These are phyloP conservation scores for Ormyrus rosae DNA, from an alignment of 2,888 invertebrate genomes.

Conservation along the genomic window DNA sequence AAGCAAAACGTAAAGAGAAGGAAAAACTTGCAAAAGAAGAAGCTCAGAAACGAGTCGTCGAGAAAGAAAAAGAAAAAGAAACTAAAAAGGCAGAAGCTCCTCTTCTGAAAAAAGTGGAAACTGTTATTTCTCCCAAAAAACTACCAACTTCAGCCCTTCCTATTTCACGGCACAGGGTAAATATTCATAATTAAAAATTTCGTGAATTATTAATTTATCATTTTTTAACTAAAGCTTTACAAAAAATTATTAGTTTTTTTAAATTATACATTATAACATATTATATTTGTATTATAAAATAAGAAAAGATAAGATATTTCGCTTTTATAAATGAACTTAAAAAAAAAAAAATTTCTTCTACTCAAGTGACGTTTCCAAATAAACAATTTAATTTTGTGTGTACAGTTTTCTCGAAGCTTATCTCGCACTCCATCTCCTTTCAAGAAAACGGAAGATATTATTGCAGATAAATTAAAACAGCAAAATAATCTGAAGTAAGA, in stretches of 20 bases:
- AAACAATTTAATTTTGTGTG: not conserved
- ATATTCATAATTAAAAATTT: not conserved
- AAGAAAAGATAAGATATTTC: no score
- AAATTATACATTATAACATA: slow-evolving; percentile 18
- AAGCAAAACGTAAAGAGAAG: slow-evolving; percentile 65
- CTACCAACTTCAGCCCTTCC: slow-evolving; percentile 65
- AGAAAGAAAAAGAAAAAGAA: slow-evolving; percentile 56
- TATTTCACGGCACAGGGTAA: slow-evolving; percentile 71
- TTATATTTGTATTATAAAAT: slow-evolving; percentile 13
- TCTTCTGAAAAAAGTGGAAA: slow-evolving; percentile 34
- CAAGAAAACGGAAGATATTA: slow-evolving; percentile 79
- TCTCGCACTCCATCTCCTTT: slow-evolving; percentile 93
- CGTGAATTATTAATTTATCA: no score
- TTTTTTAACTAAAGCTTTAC: not conserved
- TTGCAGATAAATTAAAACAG: slow-evolving; percentile 69
- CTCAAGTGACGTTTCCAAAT: no score
- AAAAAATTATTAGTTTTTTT: slow-evolving; percentile 20
- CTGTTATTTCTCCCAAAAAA: slow-evolving; percentile 71
- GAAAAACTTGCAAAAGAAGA: slow-evolving; percentile 70
- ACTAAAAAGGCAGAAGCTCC: slow-evolving; percentile 65
- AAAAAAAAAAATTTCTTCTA: no score
- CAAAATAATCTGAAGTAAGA: slow-evolving; percentile 48
- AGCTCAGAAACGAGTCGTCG: slow-evolving; percentile 62
- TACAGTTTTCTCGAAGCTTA: slow-evolving; percentile 83
- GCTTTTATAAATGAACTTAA: no score